Conservation (phyloP, 2,888 invertebrate species). For the Leucoptera coffeella region DNA sequence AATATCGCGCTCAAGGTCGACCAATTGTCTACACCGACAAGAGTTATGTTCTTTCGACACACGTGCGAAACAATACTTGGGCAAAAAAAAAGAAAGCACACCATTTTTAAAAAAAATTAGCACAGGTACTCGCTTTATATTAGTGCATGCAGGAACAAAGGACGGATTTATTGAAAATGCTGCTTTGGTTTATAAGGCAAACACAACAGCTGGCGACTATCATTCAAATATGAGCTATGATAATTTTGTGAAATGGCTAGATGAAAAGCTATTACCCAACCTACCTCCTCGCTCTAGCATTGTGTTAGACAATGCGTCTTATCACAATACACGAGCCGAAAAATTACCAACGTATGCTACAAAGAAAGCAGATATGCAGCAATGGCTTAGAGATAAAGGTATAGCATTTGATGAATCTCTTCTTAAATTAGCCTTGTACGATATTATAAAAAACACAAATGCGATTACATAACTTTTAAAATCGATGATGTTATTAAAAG, state of each 20-base stretch:
- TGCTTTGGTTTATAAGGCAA: constrained; percentile 9
- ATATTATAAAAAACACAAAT: constrained; percentile 2
- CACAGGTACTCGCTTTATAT: constrained; percentile 8
- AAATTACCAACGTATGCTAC: constrained; percentile 1
- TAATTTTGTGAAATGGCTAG: constrained; percentile 10
- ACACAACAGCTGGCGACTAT: constrained; percentile 8
- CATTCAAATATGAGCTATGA: constrained; percentile 9
- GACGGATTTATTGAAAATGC: constrained; percentile 10
- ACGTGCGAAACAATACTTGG: no score
- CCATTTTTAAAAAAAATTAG: constrained; percentile 7
- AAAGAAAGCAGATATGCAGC: constrained; percentile 3
- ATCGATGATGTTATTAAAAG: constrained; percentile 3
- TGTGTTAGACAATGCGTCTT: constrained; percentile 6
- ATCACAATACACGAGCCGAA: constrained; percentile 6
- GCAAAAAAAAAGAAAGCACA: no score
- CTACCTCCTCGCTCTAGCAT: constrained; percentile 8
- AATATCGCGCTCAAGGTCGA: constrained; percentile 1
- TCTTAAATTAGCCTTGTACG: constrained; percentile 3
- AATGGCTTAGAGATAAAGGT: constrained; percentile 1
- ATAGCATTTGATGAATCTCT: constrained; percentile 1
- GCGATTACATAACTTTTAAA: constrained; percentile 1
- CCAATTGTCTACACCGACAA: constrained; percentile 3
- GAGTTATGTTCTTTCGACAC: no score
- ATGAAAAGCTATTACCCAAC: constrained; percentile 10
- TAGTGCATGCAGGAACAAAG: constrained; percentile 9